Evolutionary conservation across 2,113 vertebrate species (phyloP).

Genomic region (Dolichotis patagonum): DNA sequence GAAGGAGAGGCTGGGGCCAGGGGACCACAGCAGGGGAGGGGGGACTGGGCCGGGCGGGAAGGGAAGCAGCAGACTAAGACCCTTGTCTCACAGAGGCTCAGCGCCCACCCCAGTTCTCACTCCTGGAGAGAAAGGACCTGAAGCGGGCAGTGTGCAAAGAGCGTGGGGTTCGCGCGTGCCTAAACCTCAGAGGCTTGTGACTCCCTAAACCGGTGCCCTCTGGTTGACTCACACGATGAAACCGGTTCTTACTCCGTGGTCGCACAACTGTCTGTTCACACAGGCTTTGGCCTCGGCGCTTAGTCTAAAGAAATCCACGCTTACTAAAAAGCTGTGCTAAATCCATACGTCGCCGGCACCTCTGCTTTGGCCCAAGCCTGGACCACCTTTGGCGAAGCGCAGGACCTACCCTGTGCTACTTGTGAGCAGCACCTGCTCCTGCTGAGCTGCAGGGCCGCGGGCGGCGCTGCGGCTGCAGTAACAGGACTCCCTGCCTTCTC

Average conservation of each 20-base stretch:
- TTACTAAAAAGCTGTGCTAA: neutral
- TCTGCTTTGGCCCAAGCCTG: neutral
- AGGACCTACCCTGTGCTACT: neutral
- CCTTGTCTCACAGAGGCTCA: neutral
- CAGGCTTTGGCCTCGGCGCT: neutral
- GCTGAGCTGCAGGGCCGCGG: neutral
- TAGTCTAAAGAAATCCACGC: constrained; percentile 4
- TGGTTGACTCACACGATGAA: neutral
- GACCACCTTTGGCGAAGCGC: neutral
- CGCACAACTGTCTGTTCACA: neutral
- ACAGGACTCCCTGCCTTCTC: neutral
- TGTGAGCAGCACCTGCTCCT: neutral
- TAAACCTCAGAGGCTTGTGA: neutral
- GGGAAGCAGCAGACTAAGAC: neutral
- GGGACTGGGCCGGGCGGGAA: neutral
- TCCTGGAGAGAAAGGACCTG: neutral
- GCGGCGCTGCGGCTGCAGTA: neutral
- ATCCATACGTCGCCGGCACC: neutral
- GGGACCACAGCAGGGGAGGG: neutral
- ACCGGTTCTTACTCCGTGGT: neutral
- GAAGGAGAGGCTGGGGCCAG: neutral
- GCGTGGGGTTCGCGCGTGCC: neutral
- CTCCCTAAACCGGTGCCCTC: neutral
- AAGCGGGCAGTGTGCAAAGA: neutral
- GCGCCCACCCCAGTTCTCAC: neutral